Percentiles rank a stretch among this genome's conserved stretches.
Conservation (phyloP, 1,140 invertebrate species). For the Parasteatoda tepidariorum region DNA sequence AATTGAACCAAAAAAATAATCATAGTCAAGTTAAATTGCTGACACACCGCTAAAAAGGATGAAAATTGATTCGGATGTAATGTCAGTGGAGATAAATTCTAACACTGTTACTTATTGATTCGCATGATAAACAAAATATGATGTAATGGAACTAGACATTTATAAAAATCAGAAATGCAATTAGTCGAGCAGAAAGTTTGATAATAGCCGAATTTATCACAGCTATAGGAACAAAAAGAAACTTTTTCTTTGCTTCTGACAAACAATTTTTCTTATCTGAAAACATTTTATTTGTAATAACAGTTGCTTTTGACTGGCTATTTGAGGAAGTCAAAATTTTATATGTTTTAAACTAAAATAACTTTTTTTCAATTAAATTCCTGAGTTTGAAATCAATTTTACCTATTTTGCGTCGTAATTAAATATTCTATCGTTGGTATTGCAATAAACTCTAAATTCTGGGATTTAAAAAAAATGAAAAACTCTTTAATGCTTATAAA, state of each 20-base stretch:
- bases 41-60: no score
- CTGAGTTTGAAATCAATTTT: no score
- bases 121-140: neutral
- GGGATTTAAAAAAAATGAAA: no score
- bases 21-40: no score
- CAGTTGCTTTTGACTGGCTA: neutral
- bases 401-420: no score
- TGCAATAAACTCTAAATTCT: no score
- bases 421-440: no score
- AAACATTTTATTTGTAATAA: slow-evolving; percentile 1
- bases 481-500: no score
- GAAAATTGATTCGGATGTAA: no score
- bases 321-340: neutral
- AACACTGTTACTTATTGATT: neutral
- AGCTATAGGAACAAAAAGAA: neutral
- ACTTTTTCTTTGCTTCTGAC: neutral
- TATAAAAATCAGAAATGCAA: slow-evolving; percentile 6
- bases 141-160: slow-evolving; percentile 18
- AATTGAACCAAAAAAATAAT: no score
- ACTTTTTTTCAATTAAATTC: no score
- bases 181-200: neutral
- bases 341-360: no score
- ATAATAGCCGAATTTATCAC: slow-evolving; percentile 33
- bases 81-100: neutral
- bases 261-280: neutral